A percentile compares a stretch with the other conserved stretches of the same genome.
Evolutionary conservation across 2,888 invertebrate species (phyloP).

Genomic region (Lasiommata megera): DNA sequence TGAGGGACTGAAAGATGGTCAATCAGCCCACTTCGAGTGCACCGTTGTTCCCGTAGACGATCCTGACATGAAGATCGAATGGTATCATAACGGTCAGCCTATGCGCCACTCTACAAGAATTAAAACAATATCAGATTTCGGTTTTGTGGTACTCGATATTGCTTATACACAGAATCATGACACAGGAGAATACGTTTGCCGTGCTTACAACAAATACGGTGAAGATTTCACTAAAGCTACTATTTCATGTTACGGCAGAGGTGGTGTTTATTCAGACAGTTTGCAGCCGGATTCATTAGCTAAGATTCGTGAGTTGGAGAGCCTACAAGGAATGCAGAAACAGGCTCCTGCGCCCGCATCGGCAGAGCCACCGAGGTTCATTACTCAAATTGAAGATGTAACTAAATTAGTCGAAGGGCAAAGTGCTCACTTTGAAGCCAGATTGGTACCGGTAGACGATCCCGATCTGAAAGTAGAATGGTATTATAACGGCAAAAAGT

Average conservation of each 20-base stretch:
- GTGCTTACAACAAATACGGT: conserved; percentile 94
- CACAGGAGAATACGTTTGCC: conserved; percentile 95
- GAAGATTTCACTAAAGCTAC: conserved; percentile 94
- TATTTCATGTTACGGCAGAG: conserved; percentile 90
- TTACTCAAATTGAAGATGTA: conserved; percentile 92
- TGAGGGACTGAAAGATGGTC: conserved; percentile 93
- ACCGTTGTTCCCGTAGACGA: conserved; percentile 96
- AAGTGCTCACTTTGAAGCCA: conserved; percentile 96
- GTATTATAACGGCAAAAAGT: conserved; percentile 95
- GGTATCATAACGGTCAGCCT: conserved; percentile 97
- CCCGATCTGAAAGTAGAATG: conserved; percentile 97
- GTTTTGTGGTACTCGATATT: conserved; percentile 96
- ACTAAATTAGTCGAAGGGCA: conserved; percentile 96
- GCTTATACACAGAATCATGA: conserved; percentile 96
- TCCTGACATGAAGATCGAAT: conserved; percentile 96
- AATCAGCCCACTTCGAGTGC: conserved; percentile 97
- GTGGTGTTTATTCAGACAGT: conserved; percentile 93
- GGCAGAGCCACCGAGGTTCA: conserved; percentile 93
- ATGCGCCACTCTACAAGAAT: conserved; percentile 94
- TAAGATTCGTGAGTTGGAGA: conserved; percentile 92
- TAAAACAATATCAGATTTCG: conserved; percentile 96
- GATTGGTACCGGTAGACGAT: conserved; percentile 96
- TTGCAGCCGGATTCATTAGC: conserved; percentile 95
- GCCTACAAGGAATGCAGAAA: conserved; percentile 84
- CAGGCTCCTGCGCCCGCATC: conserved; percentile 84